Evolutionary conservation across 2,888 invertebrate species (phyloP).

Genomic region (Bellardia bayeri): DNA sequence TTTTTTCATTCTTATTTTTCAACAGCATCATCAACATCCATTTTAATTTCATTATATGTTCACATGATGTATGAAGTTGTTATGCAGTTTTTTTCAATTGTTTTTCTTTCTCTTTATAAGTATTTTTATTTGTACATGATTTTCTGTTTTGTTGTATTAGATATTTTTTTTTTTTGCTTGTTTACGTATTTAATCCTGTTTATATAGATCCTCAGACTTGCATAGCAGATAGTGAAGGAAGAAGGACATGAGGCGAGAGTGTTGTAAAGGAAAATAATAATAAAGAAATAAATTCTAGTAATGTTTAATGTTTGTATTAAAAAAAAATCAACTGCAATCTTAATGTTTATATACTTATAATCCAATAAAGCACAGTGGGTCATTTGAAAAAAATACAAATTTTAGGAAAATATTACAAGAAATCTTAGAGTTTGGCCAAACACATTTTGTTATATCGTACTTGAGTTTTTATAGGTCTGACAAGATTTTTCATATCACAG

Average conservation of each 20-base stretch:
- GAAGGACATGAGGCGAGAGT: neutral
- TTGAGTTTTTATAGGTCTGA: no score
- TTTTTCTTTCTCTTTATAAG: neutral
- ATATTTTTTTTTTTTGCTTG: neutral
- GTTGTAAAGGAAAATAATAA: slow-evolving; percentile 1
- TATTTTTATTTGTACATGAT: slow-evolving; percentile 2
- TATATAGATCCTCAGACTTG: slow-evolving; percentile 9
- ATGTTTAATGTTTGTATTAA: slow-evolving; percentile 13
- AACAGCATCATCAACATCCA: neutral
- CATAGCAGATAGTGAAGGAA: neutral
- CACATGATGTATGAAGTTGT: slow-evolving; percentile 38
- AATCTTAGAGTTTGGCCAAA: no score
- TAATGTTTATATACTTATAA: neutral
- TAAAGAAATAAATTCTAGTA: neutral
- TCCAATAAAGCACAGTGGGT: neutral
- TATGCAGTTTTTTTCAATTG: neutral
- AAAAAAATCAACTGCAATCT: neutral
- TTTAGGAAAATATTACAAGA: no score
- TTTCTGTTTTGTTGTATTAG: neutral
- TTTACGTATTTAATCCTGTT: slow-evolving; percentile 49
- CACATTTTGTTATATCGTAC: no score
- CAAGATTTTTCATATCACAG: no score
- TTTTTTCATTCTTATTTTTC: neutral
- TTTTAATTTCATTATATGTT: slow-evolving; percentile 26
- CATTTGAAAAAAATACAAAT: no score